Evolutionary conservation across 2,888 invertebrate species (phyloP).

Genomic region (Cantharis rufa): DNA sequence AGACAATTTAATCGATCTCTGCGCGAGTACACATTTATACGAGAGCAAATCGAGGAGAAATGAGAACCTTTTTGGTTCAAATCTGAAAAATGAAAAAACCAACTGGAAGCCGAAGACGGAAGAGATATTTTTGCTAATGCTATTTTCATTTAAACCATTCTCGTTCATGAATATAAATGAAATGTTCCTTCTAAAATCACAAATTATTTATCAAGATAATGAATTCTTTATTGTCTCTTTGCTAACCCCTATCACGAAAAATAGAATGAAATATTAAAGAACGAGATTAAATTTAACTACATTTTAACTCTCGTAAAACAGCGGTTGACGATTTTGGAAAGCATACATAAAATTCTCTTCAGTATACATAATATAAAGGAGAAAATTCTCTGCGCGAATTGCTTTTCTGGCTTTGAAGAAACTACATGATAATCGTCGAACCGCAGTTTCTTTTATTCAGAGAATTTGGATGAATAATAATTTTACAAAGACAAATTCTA

Average conservation of each 20-base stretch:
- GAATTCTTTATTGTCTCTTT: conserved; percentile 2
- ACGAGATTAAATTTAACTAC: conserved; percentile 1
- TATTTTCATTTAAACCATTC: background rate
- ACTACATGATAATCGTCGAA: conserved; percentile 10
- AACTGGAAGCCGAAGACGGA: background rate
- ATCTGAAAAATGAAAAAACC: background rate
- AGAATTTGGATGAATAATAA: conserved; percentile 15
- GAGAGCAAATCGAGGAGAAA: background rate
- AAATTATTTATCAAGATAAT: conserved; percentile 3
- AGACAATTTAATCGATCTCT: background rate
- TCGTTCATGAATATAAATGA: background rate
- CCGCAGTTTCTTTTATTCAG: conserved; percentile 16
- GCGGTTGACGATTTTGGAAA: conserved; percentile 2
- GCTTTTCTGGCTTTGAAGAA: conserved; percentile 1
- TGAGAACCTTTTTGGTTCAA: background rate
- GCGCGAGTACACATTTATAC: background rate
- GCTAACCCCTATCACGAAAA: conserved; percentile 1
- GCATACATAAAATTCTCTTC: background rate
- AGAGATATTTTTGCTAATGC: background rate
- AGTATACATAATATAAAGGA: background rate
- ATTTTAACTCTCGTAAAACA: conserved; percentile 3
- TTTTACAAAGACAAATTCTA: conserved; percentile 10
- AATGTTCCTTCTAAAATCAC: background rate
- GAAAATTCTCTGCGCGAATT: conserved; percentile 3
- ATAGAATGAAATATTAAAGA: conserved; percentile 1